A percentile compares a stretch with the other conserved stretches of the same genome.
phyloP scores from a whole-genome alignment of 2,113 vertebrate genomes.

The Alouatta palliata region DNA sequence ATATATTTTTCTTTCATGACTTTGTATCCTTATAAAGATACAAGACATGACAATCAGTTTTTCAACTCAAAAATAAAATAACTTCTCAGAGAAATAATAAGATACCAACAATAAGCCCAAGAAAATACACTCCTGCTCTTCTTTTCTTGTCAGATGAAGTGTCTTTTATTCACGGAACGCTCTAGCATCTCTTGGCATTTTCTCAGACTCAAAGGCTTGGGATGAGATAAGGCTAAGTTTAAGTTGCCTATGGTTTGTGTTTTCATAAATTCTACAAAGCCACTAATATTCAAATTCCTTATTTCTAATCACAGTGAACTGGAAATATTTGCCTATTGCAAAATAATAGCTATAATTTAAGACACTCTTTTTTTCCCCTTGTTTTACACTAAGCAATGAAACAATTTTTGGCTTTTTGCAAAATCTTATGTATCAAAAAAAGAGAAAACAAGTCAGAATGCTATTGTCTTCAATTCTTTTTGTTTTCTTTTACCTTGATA shows the following conservation, averaged over 20 bases:
- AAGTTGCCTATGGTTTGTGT: constrained; percentile 15
- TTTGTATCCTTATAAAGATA: constrained; percentile 1
- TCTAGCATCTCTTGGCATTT: neutral
- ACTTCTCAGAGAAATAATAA: constrained; percentile 41
- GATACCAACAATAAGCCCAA: neutral
- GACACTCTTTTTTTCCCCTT: neutral
- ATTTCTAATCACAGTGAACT: constrained; percentile 23
- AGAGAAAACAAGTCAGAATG: constrained; percentile 14
- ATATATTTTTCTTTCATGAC: neutral
- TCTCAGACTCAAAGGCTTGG: constrained; percentile 33
- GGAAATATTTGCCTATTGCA: neutral
- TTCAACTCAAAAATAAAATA: constrained; percentile 11
- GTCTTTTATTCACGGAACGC: constrained; percentile 38
- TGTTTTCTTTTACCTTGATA: constrained; percentile 43
- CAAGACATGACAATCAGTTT: neutral
- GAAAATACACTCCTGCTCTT: neutral
- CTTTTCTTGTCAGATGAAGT: constrained; percentile 25
- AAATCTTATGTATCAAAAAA: neutral
- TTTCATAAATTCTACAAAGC: constrained; percentile 55
- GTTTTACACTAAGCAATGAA: neutral
- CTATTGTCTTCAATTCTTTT: constrained; percentile 41
- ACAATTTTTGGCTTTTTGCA: neutral
- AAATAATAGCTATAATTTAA: constrained; percentile 3
- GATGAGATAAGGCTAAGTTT: constrained; percentile 31
- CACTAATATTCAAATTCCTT: constrained; percentile 6